Evolutionary conservation across 2,888 invertebrate genomes (phyloP).

Genomic region (Thereva nobilitata): DNA sequence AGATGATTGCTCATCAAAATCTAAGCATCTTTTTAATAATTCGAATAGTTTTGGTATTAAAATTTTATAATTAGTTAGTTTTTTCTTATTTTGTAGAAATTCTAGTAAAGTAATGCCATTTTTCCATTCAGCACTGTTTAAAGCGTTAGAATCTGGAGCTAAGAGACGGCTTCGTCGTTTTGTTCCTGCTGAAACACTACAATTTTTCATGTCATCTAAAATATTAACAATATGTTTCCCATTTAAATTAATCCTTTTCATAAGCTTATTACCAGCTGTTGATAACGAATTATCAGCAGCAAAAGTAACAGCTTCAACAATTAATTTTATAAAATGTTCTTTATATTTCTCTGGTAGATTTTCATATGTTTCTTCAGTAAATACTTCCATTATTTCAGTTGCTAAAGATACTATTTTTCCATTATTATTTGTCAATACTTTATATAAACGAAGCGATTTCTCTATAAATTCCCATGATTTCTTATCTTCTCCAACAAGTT

Average conservation of each 20-base stretch:
- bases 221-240: conserved; percentile 65
- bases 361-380: conserved; percentile 52
- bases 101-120: conserved; percentile 80
- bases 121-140: conserved; percentile 74
- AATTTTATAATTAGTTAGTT: conserved; percentile 67
- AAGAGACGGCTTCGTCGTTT: conserved; percentile 14
- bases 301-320: conserved; percentile 63
- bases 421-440: conserved; percentile 48
- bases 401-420: conserved; percentile 51
- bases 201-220: conserved; percentile 64
- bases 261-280: conserved; percentile 65
- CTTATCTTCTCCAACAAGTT: conserved; percentile 56
- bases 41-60: conserved; percentile 79
- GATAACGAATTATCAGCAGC: conserved; percentile 64
- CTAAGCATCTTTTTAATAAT: conserved; percentile 75
- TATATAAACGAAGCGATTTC: conserved; percentile 61
- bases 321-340: conserved; percentile 59
- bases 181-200: conserved; percentile 12
- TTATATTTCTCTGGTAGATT: conserved; percentile 60
- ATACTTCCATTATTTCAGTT: conserved; percentile 49
- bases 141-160: conserved; percentile 50
- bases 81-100: conserved; percentile 82
- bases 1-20: conserved; percentile 78
- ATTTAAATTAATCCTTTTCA: conserved; percentile 70
- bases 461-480: conserved; percentile 65